phyloP scores from a whole-genome alignment of 2,113 vertebrate genomes.

The Ardeotis arabs region DNA sequence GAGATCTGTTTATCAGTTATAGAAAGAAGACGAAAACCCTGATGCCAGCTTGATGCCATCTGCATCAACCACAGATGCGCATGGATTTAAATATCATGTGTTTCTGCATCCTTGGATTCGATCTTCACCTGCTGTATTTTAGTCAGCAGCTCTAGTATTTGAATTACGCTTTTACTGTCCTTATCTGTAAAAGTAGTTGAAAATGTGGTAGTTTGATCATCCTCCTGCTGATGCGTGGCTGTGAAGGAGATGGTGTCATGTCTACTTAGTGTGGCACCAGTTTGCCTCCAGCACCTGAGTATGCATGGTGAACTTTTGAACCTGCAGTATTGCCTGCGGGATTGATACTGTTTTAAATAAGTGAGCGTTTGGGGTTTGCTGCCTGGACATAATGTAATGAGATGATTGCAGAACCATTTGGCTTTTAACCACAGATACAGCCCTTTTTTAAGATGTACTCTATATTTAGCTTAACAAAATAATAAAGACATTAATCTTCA shows the following conservation, averaged over 20 bases:
- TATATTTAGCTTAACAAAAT: not conserved
- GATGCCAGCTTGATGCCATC: not conserved
- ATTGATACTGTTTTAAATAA: slow-evolving; percentile 16
- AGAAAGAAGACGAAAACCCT: not conserved
- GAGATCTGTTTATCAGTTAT: not conserved
- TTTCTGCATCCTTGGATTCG: not conserved
- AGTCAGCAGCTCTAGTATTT: not conserved
- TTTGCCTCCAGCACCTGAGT: slow-evolving; percentile 18
- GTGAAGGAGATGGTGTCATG: not conserved
- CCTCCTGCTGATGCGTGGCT: not conserved
- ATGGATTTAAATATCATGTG: not conserved
- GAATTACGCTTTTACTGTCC: not conserved
- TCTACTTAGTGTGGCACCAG: not conserved
- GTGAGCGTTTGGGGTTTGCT: slow-evolving; percentile 37
- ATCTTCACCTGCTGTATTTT: not conserved
- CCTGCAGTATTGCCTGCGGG: not conserved
- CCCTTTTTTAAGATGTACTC: not conserved
- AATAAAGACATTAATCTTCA: not conserved
- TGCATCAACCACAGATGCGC: not conserved
- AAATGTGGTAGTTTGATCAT: not conserved
- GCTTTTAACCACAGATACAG: not conserved
- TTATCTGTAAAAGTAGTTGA: not conserved
- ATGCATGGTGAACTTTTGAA: slow-evolving; percentile 26
- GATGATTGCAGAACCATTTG: slow-evolving; percentile 55
- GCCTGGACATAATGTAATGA: slow-evolving; percentile 50